These are phyloP conservation scores for Drosophila fuyamai DNA, from an alignment of 1,140 invertebrate genomes.

Conservation along the genomic window DNA sequence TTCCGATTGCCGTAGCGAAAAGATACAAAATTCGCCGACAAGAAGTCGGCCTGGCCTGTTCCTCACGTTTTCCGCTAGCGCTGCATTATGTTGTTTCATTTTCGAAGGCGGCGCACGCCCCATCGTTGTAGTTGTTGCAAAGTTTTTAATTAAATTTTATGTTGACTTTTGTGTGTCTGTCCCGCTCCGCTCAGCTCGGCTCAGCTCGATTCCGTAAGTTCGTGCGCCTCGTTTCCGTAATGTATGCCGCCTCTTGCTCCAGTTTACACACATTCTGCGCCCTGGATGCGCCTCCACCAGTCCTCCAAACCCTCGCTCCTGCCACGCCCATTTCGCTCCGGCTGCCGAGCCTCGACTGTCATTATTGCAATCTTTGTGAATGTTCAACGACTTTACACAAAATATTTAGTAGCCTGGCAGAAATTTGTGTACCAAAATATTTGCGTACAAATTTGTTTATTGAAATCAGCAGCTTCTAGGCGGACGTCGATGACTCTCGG, in stretches of 20 bases:
- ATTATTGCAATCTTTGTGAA: constrained; percentile 76
- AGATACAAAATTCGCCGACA: constrained; percentile 30
- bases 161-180: constrained; percentile 67
- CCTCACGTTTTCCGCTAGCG: constrained; percentile 34
- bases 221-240: constrained; percentile 33
- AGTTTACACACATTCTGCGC: constrained; percentile 47
- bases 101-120: constrained; percentile 33
- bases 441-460: constrained; percentile 63
- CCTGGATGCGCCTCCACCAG: constrained; percentile 35
- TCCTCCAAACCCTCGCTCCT: neutral
- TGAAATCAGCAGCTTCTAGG: constrained; percentile 43
- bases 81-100: constrained; percentile 63
- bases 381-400: constrained; percentile 60
- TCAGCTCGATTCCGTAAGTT: constrained; percentile 11
- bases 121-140: constrained; percentile 67
- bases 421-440: constrained; percentile 66
- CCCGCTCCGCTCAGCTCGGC: constrained; percentile 5
- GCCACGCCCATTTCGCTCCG: constrained; percentile 1
- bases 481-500: constrained; percentile 24
- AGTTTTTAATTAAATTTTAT: constrained; percentile 83
- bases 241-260: constrained; percentile 54
- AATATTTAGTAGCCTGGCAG: constrained; percentile 58
- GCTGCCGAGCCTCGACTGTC: constrained; percentile 39
- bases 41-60: constrained; percentile 3
- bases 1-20: constrained; percentile 17